Base-by-base conservation (phyloP, 2,888 invertebrate genomes). In the Pollenia angustigena region DNA sequence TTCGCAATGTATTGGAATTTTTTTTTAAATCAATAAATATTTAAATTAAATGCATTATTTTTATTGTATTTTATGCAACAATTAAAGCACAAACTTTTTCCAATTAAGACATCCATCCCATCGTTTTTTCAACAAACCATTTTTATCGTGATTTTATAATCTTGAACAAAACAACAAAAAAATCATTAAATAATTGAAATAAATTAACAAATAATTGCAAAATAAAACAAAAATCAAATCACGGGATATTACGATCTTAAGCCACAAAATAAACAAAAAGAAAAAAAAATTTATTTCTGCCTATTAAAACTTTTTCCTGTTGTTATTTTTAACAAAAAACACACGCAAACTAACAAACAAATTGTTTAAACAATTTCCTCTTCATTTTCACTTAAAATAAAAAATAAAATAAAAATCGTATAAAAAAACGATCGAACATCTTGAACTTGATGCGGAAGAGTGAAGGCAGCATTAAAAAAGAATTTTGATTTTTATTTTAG, bases 361-460 rank as follows among this genome's bases (percentile, higher is more conserved):
- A 23, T 58, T 23, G 58, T 23, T 58, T 23, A 32, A 23, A 23
- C 18, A 58, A 58, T 23, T 58, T 58, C 32, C 32, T 32, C 32
- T 32, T 32, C 32, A 32, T 32, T 32, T 32, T 32, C 32, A 32
- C 32, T 32, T 9, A 44, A 54, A 64, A 12, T n/a, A n/a, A 18
- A 10, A 44, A 42, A 76, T 2, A 48, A n/a, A 11, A n/a, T n/a
- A n/a, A 9, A 54, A 40, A 23, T 23, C 23, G 1, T 23, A 23
- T 23, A n/a, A 58, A 23, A 71, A 46, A 62, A 42, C 42, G 23
- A 69, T n/a, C 42, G 18, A 71, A 54, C 58, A 78, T 72, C 85
- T 85, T 85, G 85, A 85, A 85, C 85, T 82, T 81, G 72, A 74
- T 14, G 66, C 60, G 54, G 60, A 64, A 71, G 80, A 64, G 60